Evolutionary conservation across 2,797 vertebrate species (phyloP).

Genomic region (Chrosomus eos): DNA sequence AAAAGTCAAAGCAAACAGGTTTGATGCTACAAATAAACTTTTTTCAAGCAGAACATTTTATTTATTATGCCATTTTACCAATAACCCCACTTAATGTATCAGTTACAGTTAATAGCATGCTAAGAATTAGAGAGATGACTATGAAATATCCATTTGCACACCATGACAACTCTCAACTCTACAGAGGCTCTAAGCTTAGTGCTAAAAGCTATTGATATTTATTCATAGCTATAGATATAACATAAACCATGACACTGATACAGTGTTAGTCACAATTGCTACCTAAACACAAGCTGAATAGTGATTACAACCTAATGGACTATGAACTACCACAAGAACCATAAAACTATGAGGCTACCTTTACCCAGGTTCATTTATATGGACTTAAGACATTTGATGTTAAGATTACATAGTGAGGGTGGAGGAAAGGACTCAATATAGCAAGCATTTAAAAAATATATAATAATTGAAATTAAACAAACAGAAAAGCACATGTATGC

Average conservation of each 20-base stretch:
- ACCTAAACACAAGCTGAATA: slow-evolving; percentile 5
- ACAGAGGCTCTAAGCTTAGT: neutral
- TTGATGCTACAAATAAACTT: neutral
- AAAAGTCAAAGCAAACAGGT: neutral
- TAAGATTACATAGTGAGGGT: slow-evolving; percentile 60
- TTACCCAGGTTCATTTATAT: slow-evolving; percentile 10
- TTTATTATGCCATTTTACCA: neutral
- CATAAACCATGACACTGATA: neutral
- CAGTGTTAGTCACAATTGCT: neutral
- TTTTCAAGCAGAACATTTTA: neutral
- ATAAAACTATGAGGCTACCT: slow-evolving; percentile 1
- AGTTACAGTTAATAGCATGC: neutral
- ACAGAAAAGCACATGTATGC: slow-evolving; percentile 42
- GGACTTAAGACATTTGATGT: slow-evolving; percentile 17
- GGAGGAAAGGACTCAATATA: slow-evolving; percentile 59
- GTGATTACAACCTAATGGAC: slow-evolving; percentile 20
- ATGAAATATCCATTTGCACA: neutral
- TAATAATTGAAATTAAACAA: slow-evolving; percentile 50
- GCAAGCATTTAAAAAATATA: slow-evolving; percentile 65
- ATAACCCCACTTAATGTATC: neutral
- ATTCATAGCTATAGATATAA: neutral
- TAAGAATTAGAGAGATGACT: neutral
- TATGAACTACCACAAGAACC: slow-evolving; percentile 15
- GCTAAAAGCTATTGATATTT: slow-evolving; percentile 1
- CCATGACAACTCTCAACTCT: neutral